Base-by-base conservation (phyloP, 2,888 invertebrate genomes). In the Agonopterix alstromeriana region DNA sequence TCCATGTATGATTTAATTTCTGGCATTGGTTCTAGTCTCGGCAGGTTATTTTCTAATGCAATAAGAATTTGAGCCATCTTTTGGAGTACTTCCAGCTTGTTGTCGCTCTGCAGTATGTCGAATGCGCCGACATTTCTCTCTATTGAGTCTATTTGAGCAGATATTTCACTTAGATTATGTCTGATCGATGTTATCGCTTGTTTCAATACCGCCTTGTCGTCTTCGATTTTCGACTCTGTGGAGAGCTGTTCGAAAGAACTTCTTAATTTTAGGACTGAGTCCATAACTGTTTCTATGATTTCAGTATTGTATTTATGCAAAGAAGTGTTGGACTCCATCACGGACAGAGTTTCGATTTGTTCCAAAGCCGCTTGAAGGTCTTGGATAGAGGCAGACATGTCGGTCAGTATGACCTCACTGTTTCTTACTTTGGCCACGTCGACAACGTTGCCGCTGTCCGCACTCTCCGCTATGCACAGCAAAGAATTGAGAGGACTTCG, bases 281-380 rank as follows among this genome's bases (percentile, higher is more conserved):
- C 90, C 58, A 91, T 90, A 0, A 93, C 90, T 47, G 90, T 90
- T 63, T 93, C 92, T 48, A 93, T 86, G 36, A 93, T 86, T 49
- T 91, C 90, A 50, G 92, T 90, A 57, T 91, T 91, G 48, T 91
- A 82, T 53, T 81, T 83, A 42, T 73, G 61, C 42, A 85, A 55
- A 1, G 70, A 55, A n/a, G 70, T 65, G 9, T 61, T 70, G 0
- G 90, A 84, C 73, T 91, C 91, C 54, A 85, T 89, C 9, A 91
- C 75, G 5, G 91, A 84, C 0, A 91, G 77, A 49, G 85, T 83
- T 50, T 90, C 88, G 44, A 89, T 79, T 60, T 83, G 79, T 64
- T 89, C 82, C 49, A 90, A 65, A 50, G 83, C 82, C 44, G 73
- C 70, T 67, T 90, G 89, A 38, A 90, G 67, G 53, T 89, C 86